Evolutionary conservation across 92 coral and sea anemone species (phyloP).

Genomic region (Phenganax marumi): DNA sequence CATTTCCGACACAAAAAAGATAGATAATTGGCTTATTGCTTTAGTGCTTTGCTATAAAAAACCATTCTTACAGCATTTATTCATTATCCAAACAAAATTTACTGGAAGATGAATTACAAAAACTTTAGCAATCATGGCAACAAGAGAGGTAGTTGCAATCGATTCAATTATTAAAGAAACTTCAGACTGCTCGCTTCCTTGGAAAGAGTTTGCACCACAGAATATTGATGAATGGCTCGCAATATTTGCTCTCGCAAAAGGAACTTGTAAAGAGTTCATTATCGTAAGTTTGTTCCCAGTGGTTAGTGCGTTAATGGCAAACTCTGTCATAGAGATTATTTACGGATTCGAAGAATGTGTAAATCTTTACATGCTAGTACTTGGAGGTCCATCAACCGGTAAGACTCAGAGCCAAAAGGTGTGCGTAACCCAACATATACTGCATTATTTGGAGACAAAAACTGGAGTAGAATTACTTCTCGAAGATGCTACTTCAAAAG

Average conservation of each 20-base stretch:
- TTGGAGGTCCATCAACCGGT: conserved; percentile 44
- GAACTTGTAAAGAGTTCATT: conserved; percentile 35
- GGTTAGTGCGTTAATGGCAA: conserved; percentile 18
- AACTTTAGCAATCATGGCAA: conserved; percentile 21
- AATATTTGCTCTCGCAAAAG: conserved; percentile 33
- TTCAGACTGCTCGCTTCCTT: conserved; percentile 31
- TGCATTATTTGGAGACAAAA: conserved; percentile 19
- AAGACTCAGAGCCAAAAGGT: conserved; percentile 23
- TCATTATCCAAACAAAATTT: neutral
- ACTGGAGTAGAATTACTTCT: conserved; percentile 36
- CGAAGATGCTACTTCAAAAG: conserved; percentile 52
- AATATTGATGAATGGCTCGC: conserved; percentile 25
- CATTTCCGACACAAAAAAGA: too few relatives aligned
- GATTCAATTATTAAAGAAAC: conserved; percentile 35
- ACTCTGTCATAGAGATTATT: conserved; percentile 31
- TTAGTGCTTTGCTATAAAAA: too few relatives aligned
- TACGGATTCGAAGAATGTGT: conserved; percentile 48
- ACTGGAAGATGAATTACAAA: neutral
- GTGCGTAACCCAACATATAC: conserved; percentile 22
- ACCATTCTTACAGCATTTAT: neutral
- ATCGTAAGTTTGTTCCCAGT: conserved; percentile 30
- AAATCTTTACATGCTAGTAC: conserved; percentile 37
- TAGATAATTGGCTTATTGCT: too few relatives aligned
- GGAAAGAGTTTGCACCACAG: conserved; percentile 33
- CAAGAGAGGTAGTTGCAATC: conserved; percentile 28